Evolutionary conservation across 1,140 invertebrate species (phyloP), one percentile per base, ranked within the genome.

Genomic region (Chelonus insularis): DNA sequence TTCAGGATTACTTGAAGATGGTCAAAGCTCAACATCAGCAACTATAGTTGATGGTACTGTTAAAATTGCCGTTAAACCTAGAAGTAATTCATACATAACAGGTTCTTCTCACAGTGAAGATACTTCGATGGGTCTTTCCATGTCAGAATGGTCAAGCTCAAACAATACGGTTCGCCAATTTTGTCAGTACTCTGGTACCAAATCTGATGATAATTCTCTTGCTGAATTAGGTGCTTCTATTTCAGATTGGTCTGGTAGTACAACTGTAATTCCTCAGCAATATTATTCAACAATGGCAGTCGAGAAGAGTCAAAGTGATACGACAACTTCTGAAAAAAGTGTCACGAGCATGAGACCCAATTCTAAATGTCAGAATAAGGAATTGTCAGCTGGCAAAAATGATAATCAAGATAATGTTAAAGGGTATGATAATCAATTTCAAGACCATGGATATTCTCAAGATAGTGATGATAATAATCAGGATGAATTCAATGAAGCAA

Each of bases 141-240:
- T 91, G 70, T 92, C 90, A 1, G 91, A 93, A 67, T 93, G 90
- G 89, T 92, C 90, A 0, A 92, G 90, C 34, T 90, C 89, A 20
- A 91, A 89, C 1, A 92, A 89, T 66, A 91, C 90, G 0, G 89
- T 91, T 0, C 85, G 89, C 11, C 88, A 89, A 70, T 91, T 79
- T 86, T 82, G 89, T 84, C 65, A 91, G 85, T 86, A 81, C 14
- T 85, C 84, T 0, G 84, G 79, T 0, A 78, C 84, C 1, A 86
- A 85, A 60, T 82, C 82, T 5, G 84, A 84, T 45, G 84, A 85
- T 51, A 85, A 85, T 63, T 84, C 84, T 1, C 64, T 85, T 20
- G 82, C 83, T 3, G 84, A 85, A 63, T 76, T 85, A 7, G 84
- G 83, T 2, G 83, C 83, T 34, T 85, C 83, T 0, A 84, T 85